A percentile compares a stretch with the other conserved stretches of the same genome.
Conservation (phyloP, 2,888 invertebrate genomes). For the Andrena bucephala region DNA sequence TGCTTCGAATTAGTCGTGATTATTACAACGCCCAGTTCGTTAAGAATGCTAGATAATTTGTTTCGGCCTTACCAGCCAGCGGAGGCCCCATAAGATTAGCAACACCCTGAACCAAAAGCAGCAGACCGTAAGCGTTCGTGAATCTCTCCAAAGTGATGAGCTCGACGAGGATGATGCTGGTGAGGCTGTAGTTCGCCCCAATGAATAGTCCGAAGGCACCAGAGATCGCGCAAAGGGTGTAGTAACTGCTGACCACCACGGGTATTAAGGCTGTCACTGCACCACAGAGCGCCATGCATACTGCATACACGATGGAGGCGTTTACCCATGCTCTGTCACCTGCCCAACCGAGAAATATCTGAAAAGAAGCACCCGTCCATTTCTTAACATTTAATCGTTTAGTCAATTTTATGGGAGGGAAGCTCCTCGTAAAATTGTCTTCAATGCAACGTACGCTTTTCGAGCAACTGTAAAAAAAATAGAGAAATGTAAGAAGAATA, state of each 20-base stretch:
- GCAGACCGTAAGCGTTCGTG: conserved; percentile 95
- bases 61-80: conserved; percentile 89
- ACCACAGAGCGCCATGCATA: conserved; percentile 92
- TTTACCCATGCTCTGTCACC: conserved; percentile 93
- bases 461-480: not conserved
- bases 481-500: no score
- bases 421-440: not conserved
- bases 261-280: conserved; percentile 89
- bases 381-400: not conserved
- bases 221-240: conserved; percentile 88
- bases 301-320: conserved; percentile 92
- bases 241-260: conserved; percentile 86
- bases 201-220: conserved; percentile 96
- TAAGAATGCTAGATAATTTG: not conserved
- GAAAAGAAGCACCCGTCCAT: conserved; percentile 56
- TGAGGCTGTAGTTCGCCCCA: conserved; percentile 96
- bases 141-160: conserved; percentile 95
- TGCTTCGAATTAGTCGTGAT: no score
- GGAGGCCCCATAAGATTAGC: conserved; percentile 96
- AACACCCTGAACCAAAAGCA: conserved; percentile 94
- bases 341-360: conserved; percentile 94
- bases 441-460: no score
- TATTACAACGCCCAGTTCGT: not conserved
- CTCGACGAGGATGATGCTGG: conserved; percentile 95
- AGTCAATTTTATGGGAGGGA: no score